Conservation (phyloP, 1,140 invertebrate genomes). For the Pogonomyrmex californicus region DNA sequence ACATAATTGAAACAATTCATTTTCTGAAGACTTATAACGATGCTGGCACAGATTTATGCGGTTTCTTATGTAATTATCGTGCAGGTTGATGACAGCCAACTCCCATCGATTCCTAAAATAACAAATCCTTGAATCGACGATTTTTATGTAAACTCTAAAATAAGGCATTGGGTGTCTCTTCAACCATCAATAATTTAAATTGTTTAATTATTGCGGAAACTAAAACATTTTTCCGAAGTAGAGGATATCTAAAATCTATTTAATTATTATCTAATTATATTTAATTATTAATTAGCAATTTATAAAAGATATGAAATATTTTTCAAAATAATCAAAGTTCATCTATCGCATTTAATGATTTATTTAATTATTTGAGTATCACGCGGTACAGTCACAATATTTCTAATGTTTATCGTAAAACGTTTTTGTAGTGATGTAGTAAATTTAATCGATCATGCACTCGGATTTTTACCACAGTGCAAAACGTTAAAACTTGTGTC, state of each 20-base stretch:
- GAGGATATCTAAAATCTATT: not conserved
- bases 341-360: not conserved
- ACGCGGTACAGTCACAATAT: too few relatives aligned
- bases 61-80: constrained; percentile 74
- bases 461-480: too few relatives aligned
- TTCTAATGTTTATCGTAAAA: too few relatives aligned
- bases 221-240: not conserved
- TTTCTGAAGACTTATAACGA: constrained; percentile 51
- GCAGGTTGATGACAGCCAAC: constrained; percentile 72
- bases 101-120: constrained; percentile 77
- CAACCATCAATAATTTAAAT: not conserved
- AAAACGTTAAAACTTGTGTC: too few relatives aligned
- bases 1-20: constrained; percentile 52
- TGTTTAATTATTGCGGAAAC: not conserved
- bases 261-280: not conserved
- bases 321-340: not conserved
- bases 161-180: not conserved
- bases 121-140: constrained; percentile 73
- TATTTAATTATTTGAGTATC: not conserved
- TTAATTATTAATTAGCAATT: not conserved
- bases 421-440: too few relatives aligned
- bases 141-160: constrained; percentile 62
- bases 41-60: constrained; percentile 70
- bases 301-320: not conserved
- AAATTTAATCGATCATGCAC: too few relatives aligned